A percentile compares a stretch with the other conserved stretches of the same genome.
Evolutionary conservation across 1,140 invertebrate genomes (phyloP).

Genomic region (Dendrolimus punctatus): DNA sequence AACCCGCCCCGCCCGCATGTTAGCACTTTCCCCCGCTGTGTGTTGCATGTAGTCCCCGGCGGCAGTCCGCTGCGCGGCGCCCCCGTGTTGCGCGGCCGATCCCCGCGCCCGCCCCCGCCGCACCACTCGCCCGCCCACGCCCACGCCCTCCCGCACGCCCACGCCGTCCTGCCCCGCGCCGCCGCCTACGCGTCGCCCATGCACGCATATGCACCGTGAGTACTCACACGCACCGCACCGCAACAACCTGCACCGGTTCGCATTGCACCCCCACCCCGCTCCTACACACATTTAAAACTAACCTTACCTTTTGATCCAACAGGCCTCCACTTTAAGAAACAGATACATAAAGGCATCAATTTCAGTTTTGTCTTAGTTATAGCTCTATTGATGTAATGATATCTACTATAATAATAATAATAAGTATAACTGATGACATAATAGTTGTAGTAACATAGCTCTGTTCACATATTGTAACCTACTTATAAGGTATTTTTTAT

Average conservation of each 20-base stretch:
- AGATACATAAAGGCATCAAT: no score
- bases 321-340: no score
- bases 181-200: constrained; percentile 64
- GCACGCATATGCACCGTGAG: constrained; percentile 83
- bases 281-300: constrained; percentile 4
- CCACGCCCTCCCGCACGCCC: constrained; percentile 60
- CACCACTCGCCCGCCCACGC: constrained; percentile 44
- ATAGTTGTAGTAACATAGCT: no score
- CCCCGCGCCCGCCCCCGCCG: constrained; percentile 65
- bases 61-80: constrained; percentile 2
- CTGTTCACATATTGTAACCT: no score
- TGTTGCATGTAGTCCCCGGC: constrained; percentile 37
- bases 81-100: constrained; percentile 73
- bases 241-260: constrained; percentile 15
- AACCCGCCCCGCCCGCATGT: constrained; percentile 49
- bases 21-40: constrained; percentile 37
- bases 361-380: no score
- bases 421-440: no score
- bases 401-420: no score
- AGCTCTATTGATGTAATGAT: no score
- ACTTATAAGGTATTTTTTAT: no score
- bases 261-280: constrained; percentile 20
- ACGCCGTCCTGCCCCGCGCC: constrained; percentile 67
- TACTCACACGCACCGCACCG: constrained; percentile 49
- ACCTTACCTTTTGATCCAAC: background rate